Evolutionary conservation across 2,113 vertebrate species (phyloP), one percentile per base, ranked within the genome.

Genomic region (Phodopus roborovskii): DNA sequence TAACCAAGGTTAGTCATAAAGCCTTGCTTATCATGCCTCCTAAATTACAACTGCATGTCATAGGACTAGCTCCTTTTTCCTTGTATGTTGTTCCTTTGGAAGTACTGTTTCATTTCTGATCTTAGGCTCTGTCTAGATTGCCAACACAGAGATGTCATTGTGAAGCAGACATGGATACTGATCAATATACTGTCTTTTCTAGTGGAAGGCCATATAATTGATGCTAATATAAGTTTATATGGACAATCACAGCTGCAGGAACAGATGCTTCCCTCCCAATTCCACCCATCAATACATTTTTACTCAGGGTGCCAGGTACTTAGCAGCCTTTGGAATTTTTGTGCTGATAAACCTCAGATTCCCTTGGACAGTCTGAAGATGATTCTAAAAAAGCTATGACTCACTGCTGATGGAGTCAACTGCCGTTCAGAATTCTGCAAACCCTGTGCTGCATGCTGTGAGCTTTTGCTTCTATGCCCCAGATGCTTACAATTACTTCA

Each of bases 201-300:
- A 48, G 66, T 81, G 74, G 89, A 92, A 78, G 75, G 68, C 64
- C 42, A 28, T 93, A 60, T 96, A 94, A 96, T 68, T 90, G 75
- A 96, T 81, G 73, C 58, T 90, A 88, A 84, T 58, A 64, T 39
- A 39, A 92, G 93, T 88, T 70, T 85, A 26, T 66, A 94, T 73
- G 78, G 70, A 97, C 90, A 94, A 81, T 71, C 86, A 96, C 90
- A 96, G 64, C 70, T 94, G 30, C 91, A 93, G 88, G 92, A 96
- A 92, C 92, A 95, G 87, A 92, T 92, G 93, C 50, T 95, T 53
- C 39, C 93, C 58, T 93, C 84, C 50, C 50, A 84, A 91, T 45
- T 82, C 22, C 83, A 94, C 50, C 77, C 60, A 56, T 83, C 58
- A 88, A 88, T 84, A 90, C 33, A 36, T 88, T 96, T 94, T 73